Percentiles rank a stretch among this genome's conserved stretches.
Evolutionary conservation across 1,140 invertebrate genomes (phyloP).

Genomic region (Drosophila pseudoananassae): DNA sequence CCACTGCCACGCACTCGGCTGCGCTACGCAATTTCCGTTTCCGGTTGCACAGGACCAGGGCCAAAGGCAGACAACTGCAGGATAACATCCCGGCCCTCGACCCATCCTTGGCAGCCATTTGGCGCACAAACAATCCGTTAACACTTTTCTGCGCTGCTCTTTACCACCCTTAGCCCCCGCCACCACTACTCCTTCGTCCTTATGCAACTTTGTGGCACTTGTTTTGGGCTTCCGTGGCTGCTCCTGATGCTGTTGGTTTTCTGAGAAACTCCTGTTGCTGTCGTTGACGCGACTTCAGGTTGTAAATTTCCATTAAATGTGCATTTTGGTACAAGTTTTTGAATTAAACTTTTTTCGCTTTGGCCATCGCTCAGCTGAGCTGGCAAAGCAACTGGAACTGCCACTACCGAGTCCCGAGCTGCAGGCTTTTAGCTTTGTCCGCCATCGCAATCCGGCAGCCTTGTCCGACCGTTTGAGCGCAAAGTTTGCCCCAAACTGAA

Average conservation of each 20-base stretch:
- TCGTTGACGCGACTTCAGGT: slow-evolving; percentile 74
- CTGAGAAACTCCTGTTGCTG: slow-evolving; percentile 53
- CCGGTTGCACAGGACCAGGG: slow-evolving; percentile 59
- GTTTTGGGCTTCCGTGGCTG: slow-evolving; percentile 57
- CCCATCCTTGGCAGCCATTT: slow-evolving; percentile 48
- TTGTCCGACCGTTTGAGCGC: slow-evolving; percentile 66
- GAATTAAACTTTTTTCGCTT: slow-evolving; percentile 82
- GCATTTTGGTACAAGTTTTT: slow-evolving; percentile 84
- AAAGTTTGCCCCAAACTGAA: slow-evolving; percentile 66
- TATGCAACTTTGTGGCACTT: slow-evolving; percentile 74
- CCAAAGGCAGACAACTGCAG: slow-evolving; percentile 64
- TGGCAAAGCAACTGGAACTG: slow-evolving; percentile 21
- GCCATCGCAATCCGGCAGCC: slow-evolving; percentile 65
- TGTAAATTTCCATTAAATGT: slow-evolving; percentile 84
- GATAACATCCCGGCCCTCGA: slow-evolving; percentile 23
- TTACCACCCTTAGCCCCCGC: neutral
- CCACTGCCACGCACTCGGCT: slow-evolving; percentile 59
- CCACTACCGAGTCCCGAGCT: neutral
- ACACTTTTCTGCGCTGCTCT: slow-evolving; percentile 63
- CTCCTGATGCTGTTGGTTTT: slow-evolving; percentile 17
- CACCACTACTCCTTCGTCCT: slow-evolving; percentile 2
- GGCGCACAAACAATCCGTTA: slow-evolving; percentile 77
- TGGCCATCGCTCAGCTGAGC: slow-evolving; percentile 68
- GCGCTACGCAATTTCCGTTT: slow-evolving; percentile 81
- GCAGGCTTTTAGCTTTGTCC: slow-evolving; percentile 42